phyloP scores from a whole-genome alignment of 2,888 invertebrate species.

The Pachycephus smyrnensis region DNA sequence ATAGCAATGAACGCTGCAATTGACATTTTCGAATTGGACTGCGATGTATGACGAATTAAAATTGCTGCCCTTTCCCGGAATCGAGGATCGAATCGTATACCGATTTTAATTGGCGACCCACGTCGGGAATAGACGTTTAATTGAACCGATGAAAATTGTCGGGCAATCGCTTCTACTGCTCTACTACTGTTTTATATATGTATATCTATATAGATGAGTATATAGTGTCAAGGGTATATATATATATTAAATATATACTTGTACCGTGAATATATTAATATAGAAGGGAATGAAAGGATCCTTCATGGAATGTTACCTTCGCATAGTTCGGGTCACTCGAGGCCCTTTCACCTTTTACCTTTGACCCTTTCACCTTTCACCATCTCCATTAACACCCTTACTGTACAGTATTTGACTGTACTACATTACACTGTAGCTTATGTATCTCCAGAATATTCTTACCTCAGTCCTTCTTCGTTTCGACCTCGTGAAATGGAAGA shows the following conservation, averaged over 20 bases:
- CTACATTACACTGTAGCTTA: not conserved
- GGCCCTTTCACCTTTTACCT: not conserved
- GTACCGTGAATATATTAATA: not conserved
- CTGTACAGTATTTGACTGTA: not conserved
- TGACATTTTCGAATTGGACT: not conserved
- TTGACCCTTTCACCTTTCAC: no score
- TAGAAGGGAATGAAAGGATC: not conserved
- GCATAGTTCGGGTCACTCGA: not conserved
- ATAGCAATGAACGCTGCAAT: not conserved
- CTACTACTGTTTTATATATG: not conserved
- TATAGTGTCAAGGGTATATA: not conserved
- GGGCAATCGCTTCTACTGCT: not conserved
- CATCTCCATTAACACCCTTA: not conserved
- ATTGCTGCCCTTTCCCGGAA: not conserved
- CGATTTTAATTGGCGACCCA: not conserved
- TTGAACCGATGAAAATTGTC: not conserved
- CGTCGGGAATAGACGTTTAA: not conserved
- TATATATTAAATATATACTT: not conserved
- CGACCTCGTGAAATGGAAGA: not conserved
- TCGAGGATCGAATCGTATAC: not conserved
- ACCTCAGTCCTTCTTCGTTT: not conserved
- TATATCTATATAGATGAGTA: not conserved
- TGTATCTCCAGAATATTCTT: not conserved
- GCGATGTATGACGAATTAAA: not conserved
- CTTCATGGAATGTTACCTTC: not conserved